These are phyloP conservation scores for Pasiphila rectangulata DNA, from an alignment of 2,888 invertebrate species.

Conservation along the genomic window DNA sequence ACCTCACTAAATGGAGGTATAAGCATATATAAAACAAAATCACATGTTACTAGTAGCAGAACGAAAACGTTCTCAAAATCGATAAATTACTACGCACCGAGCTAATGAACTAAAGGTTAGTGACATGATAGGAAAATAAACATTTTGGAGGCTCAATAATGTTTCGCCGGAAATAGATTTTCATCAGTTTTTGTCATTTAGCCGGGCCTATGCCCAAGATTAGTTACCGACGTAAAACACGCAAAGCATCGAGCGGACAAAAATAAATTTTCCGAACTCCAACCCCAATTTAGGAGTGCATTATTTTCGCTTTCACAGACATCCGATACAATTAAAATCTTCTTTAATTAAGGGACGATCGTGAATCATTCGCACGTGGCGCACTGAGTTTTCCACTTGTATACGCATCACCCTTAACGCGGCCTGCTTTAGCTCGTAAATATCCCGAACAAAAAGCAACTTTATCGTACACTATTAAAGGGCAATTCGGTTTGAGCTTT, in stretches of 20 bases:
- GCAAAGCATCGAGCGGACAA: constrained; percentile 61
- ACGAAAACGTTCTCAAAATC: neutral
- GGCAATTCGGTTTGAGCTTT: constrained; percentile 41
- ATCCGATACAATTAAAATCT: constrained; percentile 82
- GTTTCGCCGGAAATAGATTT: constrained; percentile 7
- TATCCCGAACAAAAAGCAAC: constrained; percentile 49
- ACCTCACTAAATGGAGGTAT: too few species aligned
- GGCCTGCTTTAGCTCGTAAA: constrained; percentile 46
- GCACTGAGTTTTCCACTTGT: constrained; percentile 79
- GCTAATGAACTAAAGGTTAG: too few species aligned
- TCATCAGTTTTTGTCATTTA: constrained; percentile 6
- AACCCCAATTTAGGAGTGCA: constrained; percentile 80
- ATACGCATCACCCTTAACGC: constrained; percentile 60
- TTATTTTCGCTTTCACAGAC: constrained; percentile 81
- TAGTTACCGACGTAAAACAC: constrained; percentile 54
- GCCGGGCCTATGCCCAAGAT: constrained; percentile 45
- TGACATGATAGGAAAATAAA: too few species aligned
- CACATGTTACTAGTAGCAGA: neutral
- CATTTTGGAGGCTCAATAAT: neutral
- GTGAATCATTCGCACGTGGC: constrained; percentile 82
- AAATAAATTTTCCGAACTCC: constrained; percentile 71
- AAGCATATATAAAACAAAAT: too few species aligned
- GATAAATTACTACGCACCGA: too few species aligned
- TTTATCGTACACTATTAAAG: constrained; percentile 48
- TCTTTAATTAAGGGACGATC: constrained; percentile 81